These are phyloP conservation scores for Apodemus sylvaticus DNA, from an alignment of 2,113 vertebrate genomes.

Conservation along the genomic window DNA sequence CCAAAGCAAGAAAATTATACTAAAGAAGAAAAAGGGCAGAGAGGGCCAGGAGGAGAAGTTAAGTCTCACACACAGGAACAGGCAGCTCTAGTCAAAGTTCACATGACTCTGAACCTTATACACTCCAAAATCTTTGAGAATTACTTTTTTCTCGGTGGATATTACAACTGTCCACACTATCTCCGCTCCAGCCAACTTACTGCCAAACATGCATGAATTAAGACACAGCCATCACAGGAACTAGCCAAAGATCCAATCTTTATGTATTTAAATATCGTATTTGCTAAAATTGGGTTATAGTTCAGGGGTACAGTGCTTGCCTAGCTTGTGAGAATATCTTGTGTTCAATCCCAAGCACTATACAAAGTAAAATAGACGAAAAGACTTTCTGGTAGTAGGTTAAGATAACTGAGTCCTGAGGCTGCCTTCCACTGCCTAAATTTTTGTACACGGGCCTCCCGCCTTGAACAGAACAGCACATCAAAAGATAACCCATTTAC, in stretches of 20 bases:
- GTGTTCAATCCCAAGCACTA: not conserved
- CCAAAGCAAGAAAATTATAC: not conserved
- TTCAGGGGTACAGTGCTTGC: not conserved
- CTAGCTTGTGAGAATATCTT: not conserved
- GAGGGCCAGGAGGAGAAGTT: not conserved
- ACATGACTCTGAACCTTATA: not conserved
- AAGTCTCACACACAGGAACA: not conserved
- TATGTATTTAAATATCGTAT: slow-evolving; percentile 51
- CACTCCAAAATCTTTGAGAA: not conserved
- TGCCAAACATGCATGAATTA: not conserved
- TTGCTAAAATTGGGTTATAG: slow-evolving; percentile 19
- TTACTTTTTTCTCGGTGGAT: not conserved
- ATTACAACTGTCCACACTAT: not conserved
- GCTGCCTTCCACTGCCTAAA: slow-evolving; percentile 63
- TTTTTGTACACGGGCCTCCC: slow-evolving; percentile 54
- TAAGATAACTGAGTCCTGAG: slow-evolving; percentile 55
- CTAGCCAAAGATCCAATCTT: slow-evolving; percentile 53
- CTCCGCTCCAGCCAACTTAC: not conserved
- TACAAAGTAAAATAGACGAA: slow-evolving; percentile 45
- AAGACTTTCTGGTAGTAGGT: slow-evolving; percentile 63
- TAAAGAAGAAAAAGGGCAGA: not conserved
- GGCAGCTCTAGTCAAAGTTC: not conserved
- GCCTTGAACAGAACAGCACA: slow-evolving; percentile 67
- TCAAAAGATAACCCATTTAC: not conserved
- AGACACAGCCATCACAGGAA: slow-evolving; percentile 21